A percentile compares a stretch with the other conserved stretches of the same genome.
These are phyloP conservation scores for Abramis brama DNA, from an alignment of 2,113 vertebrate species.

Conservation along the genomic window DNA sequence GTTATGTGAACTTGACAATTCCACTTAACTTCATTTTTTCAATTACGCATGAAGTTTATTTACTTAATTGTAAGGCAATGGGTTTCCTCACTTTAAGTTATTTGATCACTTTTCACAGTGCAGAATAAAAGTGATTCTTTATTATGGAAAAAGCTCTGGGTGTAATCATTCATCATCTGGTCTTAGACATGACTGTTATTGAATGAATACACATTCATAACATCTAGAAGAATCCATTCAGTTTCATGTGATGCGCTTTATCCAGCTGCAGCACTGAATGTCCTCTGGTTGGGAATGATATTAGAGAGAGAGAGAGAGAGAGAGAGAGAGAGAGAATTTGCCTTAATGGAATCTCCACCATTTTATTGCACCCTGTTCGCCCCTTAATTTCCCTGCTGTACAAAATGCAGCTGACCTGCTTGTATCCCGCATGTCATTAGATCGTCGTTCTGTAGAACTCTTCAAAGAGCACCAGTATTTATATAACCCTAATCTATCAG, in stretches of 20 bases:
- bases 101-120: too few relatives aligned
- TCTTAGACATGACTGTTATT: background rate
- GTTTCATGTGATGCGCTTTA: background rate
- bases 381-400: conserved; percentile 36
- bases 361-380: conserved; percentile 36
- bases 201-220: conserved; percentile 13
- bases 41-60: too few relatives aligned
- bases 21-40: too few relatives aligned
- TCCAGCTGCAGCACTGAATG: background rate
- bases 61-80: too few relatives aligned
- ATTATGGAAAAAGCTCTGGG: background rate
- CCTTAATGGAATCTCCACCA: conserved; percentile 37
- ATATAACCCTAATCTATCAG: conserved; percentile 25
- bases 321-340: background rate
- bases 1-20: too few relatives aligned
- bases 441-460: background rate
- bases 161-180: background rate
- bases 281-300: background rate
- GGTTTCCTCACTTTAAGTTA: too few relatives aligned
- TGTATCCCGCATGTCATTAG: conserved; percentile 47
- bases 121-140: background rate
- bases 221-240: conserved; percentile 38
- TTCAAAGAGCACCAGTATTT: conserved; percentile 31
- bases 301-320: background rate
- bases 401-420: conserved; percentile 48